Percentiles rank a stretch among this genome's conserved stretches.
phyloP scores from a whole-genome alignment of 2,113 vertebrate species.

The Accipiter virgatus region DNA sequence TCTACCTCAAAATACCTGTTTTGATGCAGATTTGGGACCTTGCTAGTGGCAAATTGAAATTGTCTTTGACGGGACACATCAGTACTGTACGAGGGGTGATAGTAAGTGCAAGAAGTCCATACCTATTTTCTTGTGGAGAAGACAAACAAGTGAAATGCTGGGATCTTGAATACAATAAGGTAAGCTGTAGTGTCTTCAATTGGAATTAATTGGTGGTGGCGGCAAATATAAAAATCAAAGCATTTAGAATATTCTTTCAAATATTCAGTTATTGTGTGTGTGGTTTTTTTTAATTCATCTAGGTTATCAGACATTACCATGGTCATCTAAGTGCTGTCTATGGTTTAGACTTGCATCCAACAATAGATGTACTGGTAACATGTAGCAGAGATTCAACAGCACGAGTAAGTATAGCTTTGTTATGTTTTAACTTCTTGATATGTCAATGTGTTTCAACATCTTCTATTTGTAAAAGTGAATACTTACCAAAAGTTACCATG shows the following conservation, averaged over 20 bases:
- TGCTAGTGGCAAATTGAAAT: slow-evolving; percentile 93
- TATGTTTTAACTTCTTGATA: not conserved
- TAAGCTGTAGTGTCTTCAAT: slow-evolving; percentile 9
- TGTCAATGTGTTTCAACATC: not conserved
- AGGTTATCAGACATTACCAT: slow-evolving; percentile 98
- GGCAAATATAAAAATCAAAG: not conserved
- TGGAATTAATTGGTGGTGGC: not conserved
- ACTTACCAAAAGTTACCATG: not conserved
- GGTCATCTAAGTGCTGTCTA: slow-evolving; percentile 97
- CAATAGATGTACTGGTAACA: slow-evolving; percentile 93
- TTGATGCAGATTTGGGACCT: slow-evolving; percentile 93
- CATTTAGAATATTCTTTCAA: not conserved
- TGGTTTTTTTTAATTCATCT: not conserved
- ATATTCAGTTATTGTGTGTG: not conserved
- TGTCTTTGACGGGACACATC: slow-evolving; percentile 96
- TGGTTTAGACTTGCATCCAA: slow-evolving; percentile 92
- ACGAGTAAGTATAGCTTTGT: slow-evolving; percentile 75
- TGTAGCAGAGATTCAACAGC: slow-evolving; percentile 96
- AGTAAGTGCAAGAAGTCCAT: slow-evolving; percentile 90
- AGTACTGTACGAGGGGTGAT: slow-evolving; percentile 96
- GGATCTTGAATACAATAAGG: slow-evolving; percentile 99
- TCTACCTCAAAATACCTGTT: not conserved
- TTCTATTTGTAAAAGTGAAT: not conserved
- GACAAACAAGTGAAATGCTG: slow-evolving; percentile 99
- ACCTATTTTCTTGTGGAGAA: slow-evolving; percentile 97